Base-by-base conservation (phyloP, 2,888 invertebrate genomes). In the Eupithecia pulchellata region DNA sequence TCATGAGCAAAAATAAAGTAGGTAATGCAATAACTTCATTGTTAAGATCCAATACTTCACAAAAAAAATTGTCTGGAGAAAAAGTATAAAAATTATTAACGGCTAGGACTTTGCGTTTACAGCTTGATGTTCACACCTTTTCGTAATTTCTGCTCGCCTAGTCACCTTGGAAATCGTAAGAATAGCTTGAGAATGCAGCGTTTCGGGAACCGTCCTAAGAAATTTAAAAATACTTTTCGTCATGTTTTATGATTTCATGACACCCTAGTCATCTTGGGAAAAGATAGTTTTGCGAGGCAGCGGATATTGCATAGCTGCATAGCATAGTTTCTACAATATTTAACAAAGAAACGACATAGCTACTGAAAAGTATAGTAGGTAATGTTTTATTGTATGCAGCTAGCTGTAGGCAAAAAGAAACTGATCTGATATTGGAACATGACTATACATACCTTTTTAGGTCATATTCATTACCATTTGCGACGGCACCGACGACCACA, bases 161-260 rank as follows among this genome's bases (percentile, higher is more conserved):
- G 68, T 69, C 32, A 47, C 30, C 30, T 25, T 64, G 64, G 39
- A 64, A 68, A 68, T 61, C 55, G 8, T 36, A 65, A 55, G 65
- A 65, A 65, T 36, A 34, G 55, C 42, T 64, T 64, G 30, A 64
- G 64, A 64, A 64, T 61, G 25, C 11, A 61, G 13, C 32, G 8
- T 66, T 29, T 39, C 58, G 64, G 55, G 55, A 55, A 65, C 29
- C 32, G 34, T 34, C 20, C 8, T 29, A 29, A 13, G 25, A 25
- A 32, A 13, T n/a, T 20, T 9, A 30, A 61, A 20, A 32, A 34
- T 60, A 20, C 9, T 36, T 17, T n/a, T 36, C n/a, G 1, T 11
- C 34, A 34, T 4, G 34, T 25, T 34, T 32, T 32, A n/a, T 20
- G 9, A 34, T 60, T n/a, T 34, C 13, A 60, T 34, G 60, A 9